Conservation (phyloP, 2,888 invertebrate genomes). For the Cataglyphis altisquamis region DNA sequence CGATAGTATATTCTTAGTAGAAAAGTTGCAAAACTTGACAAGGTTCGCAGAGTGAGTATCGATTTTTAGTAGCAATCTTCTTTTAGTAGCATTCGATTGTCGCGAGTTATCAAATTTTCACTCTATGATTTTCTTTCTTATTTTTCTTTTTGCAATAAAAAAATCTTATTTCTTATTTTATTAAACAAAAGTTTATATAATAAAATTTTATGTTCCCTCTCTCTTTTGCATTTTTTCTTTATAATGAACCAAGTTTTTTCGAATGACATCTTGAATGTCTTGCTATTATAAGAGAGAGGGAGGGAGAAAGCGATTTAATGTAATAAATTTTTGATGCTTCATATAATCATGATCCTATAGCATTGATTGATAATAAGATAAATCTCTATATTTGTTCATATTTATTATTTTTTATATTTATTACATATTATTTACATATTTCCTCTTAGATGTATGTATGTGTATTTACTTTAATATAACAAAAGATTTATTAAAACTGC, state of each 20-base stretch:
- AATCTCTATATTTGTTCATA: background rate
- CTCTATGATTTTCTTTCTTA: background rate
- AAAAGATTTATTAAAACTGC: slow-evolving; percentile 3
- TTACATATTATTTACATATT: background rate
- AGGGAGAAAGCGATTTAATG: background rate
- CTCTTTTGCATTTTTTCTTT: background rate
- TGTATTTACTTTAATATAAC: background rate
- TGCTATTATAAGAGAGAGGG: background rate
- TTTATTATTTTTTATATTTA: background rate
- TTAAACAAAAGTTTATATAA: background rate
- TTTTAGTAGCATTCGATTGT: background rate
- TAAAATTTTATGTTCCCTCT: background rate
- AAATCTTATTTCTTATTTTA: background rate
- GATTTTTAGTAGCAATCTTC: background rate
- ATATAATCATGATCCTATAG: background rate
- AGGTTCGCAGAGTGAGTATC: slow-evolving; percentile 60
- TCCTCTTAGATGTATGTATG: background rate
- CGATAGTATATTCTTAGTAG: slow-evolving; percentile 41
- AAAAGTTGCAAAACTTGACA: slow-evolving; percentile 32
- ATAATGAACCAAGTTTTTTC: background rate
- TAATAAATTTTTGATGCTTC: background rate
- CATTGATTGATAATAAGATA: background rate
- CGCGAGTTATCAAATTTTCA: background rate
- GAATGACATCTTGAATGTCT: background rate
- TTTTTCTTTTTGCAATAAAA: background rate